Evolutionary conservation across 2,113 vertebrate genomes (phyloP).

Genomic region (Psittacara wagleri): DNA sequence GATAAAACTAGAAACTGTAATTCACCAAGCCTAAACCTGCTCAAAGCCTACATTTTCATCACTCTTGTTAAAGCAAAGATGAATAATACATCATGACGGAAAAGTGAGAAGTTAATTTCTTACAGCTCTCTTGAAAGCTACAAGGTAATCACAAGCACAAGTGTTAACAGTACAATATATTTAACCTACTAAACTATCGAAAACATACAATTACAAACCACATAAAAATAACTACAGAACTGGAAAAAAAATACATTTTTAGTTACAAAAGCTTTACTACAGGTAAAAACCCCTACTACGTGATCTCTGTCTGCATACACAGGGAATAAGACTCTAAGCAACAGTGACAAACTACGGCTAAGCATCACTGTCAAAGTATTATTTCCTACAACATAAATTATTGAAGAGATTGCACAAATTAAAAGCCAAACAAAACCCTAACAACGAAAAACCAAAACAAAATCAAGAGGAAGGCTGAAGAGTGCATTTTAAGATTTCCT

Average conservation of each 20-base stretch:
- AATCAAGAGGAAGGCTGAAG: not conserved
- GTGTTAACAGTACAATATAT: not conserved
- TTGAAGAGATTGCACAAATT: not conserved
- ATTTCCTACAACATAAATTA: not conserved
- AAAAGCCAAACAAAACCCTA: not conserved
- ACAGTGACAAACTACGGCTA: not conserved
- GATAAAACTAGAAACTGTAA: not conserved
- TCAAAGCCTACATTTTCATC: not conserved
- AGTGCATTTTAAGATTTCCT: not conserved
- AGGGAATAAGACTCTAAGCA: not conserved
- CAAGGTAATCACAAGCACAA: not conserved
- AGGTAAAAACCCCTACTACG: not conserved
- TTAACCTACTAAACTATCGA: not conserved
- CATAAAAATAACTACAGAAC: not conserved
- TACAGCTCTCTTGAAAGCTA: not conserved
- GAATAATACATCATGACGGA: not conserved
- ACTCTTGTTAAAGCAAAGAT: not conserved
- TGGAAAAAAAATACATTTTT: not conserved
- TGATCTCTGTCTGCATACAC: not conserved
- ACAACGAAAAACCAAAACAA: not conserved
- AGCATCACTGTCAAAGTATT: not conserved
- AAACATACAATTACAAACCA: not conserved
- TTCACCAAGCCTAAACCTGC: constrained; percentile 33
- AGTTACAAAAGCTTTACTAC: not conserved
- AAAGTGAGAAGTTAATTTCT: not conserved